Evolutionary conservation across 2,113 vertebrate genomes (phyloP).

Genomic region (Sprattus sprattus): DNA sequence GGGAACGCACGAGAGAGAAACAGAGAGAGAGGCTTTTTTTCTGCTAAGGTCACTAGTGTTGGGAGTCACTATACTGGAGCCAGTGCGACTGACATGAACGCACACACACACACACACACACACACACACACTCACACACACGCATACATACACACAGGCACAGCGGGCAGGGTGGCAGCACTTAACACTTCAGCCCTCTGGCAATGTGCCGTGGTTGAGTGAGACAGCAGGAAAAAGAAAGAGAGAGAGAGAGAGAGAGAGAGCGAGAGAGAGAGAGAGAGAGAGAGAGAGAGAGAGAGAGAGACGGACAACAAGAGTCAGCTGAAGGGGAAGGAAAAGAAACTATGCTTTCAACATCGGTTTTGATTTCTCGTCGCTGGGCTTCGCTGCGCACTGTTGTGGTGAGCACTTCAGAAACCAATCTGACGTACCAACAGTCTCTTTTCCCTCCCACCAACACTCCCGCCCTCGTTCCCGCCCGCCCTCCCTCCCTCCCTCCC

Average conservation of each 20-base stretch:
- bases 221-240: slow-evolving; percentile 29
- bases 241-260: slow-evolving; percentile 28
- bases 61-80: slow-evolving; percentile 28
- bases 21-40: slow-evolving; percentile 26
- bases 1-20: slow-evolving; percentile 21
- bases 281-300: slow-evolving; percentile 25
- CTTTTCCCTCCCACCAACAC: slow-evolving; percentile 31
- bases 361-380: slow-evolving; percentile 61
- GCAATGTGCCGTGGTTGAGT: slow-evolving; percentile 21
- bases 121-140: slow-evolving; percentile 22
- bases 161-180: slow-evolving; percentile 15
- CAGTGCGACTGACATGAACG: slow-evolving; percentile 27
- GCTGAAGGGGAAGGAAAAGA: slow-evolving; percentile 42
- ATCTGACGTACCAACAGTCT: slow-evolving; percentile 58
- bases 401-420: slow-evolving; percentile 38
- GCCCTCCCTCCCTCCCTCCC: slow-evolving; percentile 26
- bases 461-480: slow-evolving; percentile 26
- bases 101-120: background rate
- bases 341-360: slow-evolving; percentile 65
- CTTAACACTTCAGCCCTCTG: slow-evolving; percentile 48
- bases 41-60: slow-evolving; percentile 8
- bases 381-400: slow-evolving; percentile 25
- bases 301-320: slow-evolving; percentile 30
- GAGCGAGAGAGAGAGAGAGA: slow-evolving; percentile 29
- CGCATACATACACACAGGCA: no score